Evolutionary conservation across 2,888 invertebrate species (phyloP), one percentile per base, ranked within the genome.

Genomic region (Nephrotoma guestfalica): DNA sequence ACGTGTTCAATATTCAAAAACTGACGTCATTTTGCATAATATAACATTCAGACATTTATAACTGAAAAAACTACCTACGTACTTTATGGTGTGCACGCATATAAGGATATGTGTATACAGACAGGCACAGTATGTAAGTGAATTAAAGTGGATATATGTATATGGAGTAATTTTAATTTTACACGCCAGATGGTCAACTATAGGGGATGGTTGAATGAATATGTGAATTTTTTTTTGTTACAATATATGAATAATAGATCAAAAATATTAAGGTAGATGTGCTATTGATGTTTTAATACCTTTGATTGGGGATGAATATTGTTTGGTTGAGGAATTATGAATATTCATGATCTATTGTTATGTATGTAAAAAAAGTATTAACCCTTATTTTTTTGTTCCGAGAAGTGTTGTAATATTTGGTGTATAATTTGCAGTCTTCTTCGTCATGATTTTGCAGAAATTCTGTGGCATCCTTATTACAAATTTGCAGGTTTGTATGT

Each of bases 171-270:
- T 84, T 84, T 84, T 41, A 84, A 84, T 84, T 84, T 42, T 84
- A 41, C 41, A 84, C 84, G 42, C 41, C 84, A 84, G 84, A 84
- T 84, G 84, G 84, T 84, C 84, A 41, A 84, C 41, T 71, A 71
- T 84, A 84, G 84, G 84, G 84, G 84, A 41, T 84, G 84, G 41
- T 41, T 84, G 83, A 83, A 83, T 83, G 83, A 83, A 83, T 83
- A 83, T 83, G 40, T 57, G 51, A 57, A 57, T 30, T 71, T 30
- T 5, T 83, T 84, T 84, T 41, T 84, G 41, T 84, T 84, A 41
- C 84, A 84, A 41, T 84, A 47, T 47, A 84, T 84, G 71, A 71
- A 71, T 71, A 71, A 71, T 71, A 71, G 71, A 71, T 71, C 71
- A 71, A 30, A 30, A 71, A 71, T 9, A 30, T 51, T 30, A 71